Evolutionary conservation across 1,140 invertebrate genomes (phyloP).

Genomic region (Penaeus indicus): DNA sequence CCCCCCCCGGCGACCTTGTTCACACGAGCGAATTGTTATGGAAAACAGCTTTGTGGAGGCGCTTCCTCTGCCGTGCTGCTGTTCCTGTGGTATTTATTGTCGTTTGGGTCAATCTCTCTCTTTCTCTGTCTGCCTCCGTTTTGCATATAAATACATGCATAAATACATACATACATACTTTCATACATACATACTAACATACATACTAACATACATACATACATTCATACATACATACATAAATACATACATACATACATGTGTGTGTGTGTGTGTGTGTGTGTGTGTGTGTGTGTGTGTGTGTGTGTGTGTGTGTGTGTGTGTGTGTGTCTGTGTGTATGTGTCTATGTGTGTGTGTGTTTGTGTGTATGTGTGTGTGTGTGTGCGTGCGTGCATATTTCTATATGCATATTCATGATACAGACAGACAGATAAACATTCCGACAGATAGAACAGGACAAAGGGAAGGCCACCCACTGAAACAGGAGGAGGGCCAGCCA

Average conservation of each 20-base stretch:
- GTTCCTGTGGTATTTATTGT: no score
- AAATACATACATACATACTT: not conserved
- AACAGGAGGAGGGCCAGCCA: no score
- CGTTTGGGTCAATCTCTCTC: not conserved
- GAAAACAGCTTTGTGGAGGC: no score
- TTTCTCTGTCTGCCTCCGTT: conserved; percentile 11
- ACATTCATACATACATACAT: not conserved
- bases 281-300: not conserved
- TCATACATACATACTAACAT: not conserved
- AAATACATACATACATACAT: not conserved
- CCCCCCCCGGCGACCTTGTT: no score
- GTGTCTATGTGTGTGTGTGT: conserved; percentile 24
- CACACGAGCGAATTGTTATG: no score
- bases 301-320: not conserved
- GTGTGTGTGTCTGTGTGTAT: not conserved
- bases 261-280: not conserved
- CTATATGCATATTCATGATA: not conserved
- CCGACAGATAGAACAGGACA: not conserved
- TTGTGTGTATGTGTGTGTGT: not conserved
- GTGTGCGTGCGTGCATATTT: not conserved
- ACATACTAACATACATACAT: conserved; percentile 1
- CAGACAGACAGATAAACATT: not conserved
- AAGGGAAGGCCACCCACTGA: no score
- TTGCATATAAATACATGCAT: not conserved
- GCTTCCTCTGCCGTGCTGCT: no score